phyloP scores from a whole-genome alignment of 2,113 vertebrate species.

The Puffinus mauretanicus region DNA sequence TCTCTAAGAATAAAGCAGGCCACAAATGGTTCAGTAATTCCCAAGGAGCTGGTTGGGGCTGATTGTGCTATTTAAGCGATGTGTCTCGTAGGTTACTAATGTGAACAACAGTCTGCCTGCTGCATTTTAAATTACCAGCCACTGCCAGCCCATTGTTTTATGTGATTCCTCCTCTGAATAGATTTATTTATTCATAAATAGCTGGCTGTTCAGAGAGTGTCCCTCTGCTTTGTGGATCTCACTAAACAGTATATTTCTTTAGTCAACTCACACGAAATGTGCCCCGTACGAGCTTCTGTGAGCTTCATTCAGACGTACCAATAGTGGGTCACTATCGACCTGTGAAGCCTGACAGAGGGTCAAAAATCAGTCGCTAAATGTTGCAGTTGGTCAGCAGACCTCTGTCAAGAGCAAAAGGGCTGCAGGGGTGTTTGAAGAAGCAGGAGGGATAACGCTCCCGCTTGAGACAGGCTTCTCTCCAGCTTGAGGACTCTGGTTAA shows the following conservation, averaged over 20 bases:
- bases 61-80: neutral
- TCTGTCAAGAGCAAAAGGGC: neutral
- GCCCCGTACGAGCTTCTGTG: neutral
- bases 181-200: slow-evolving; percentile 32
- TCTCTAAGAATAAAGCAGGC: neutral
- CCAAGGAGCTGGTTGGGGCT: neutral
- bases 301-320: neutral
- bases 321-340: neutral
- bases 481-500: neutral
- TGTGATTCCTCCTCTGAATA: neutral
- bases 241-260: neutral
- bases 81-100: slow-evolving; percentile 18
- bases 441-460: neutral
- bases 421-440: neutral
- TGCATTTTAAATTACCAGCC: slow-evolving; percentile 47
- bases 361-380: neutral
- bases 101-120: neutral
- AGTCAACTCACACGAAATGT: rapidly evolving
- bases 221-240: neutral
- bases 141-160: slow-evolving; percentile 29
- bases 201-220: neutral
- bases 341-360: neutral
- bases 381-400: neutral
- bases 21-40: slow-evolving; percentile 8
- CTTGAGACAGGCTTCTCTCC: neutral